Evolutionary conservation across 1,140 invertebrate genomes (phyloP), one percentile per base, ranked within the genome.

Genomic region (Caenorhabditis inopinata): DNA sequence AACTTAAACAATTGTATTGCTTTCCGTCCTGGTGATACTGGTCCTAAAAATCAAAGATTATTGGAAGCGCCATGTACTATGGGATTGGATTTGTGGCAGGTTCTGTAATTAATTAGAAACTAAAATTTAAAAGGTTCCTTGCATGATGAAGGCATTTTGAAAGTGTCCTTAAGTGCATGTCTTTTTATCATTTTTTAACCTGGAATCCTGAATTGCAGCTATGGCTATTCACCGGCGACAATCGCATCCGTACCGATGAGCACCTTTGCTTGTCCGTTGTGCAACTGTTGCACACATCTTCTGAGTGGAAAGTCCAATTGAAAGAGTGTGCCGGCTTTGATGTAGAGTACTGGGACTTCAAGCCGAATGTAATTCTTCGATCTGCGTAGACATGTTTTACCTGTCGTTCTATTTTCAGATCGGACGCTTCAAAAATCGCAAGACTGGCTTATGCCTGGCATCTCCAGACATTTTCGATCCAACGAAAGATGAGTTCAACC

Each of bases 81-180:
- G 73, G 87, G 87, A 6, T 88, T 86, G 25, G 87, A 88, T 80
- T 49, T 88, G 35, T 88, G 87, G 87, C 87, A 88, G 87, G 86
- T 87, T 16, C 29, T n/a, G 45, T 9, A 4, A 45, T 45, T 47
- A 42, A 32, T 1, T 80, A 1, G 23, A 1, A 53, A 29, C 35
- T 47, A 38, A 25, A 27, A 29, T 12, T n/a, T n/a, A n/a, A n/a
- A n/a, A n/a, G n/a, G n/a, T n/a, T n/a, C n/a, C n/a, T n/a, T n/a
- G n/a, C n/a, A n/a, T n/a, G n/a, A n/a, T n/a, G n/a, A n/a, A n/a
- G n/a, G n/a, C n/a, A n/a, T n/a, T n/a, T n/a, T n/a, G n/a, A n/a
- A n/a, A n/a, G n/a, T n/a, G n/a, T n/a, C n/a, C n/a, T n/a, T n/a
- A n/a, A n/a, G n/a, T n/a, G n/a, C n/a, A n/a, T n/a, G n/a, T n/a